These are phyloP conservation scores for Polydrusus pterygomalis DNA, from an alignment of 2,888 invertebrate species.

Conservation along the genomic window DNA sequence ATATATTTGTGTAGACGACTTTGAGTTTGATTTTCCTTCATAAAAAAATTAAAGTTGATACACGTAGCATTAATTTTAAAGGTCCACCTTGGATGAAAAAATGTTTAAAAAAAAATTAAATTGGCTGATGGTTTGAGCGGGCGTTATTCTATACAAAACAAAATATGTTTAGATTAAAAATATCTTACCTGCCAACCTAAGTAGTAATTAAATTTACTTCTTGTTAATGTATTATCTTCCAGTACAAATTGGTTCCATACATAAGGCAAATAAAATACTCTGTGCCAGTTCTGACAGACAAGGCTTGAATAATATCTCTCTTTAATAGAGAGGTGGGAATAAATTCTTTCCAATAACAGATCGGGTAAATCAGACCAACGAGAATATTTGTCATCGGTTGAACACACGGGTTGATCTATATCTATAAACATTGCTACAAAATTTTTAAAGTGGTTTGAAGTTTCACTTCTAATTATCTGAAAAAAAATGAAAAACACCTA, in stretches of 20 bases:
- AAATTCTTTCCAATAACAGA: slow-evolving; percentile 83
- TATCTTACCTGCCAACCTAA: slow-evolving; percentile 82
- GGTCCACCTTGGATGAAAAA: too few relatives aligned
- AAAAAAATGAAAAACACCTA: slow-evolving; percentile 46
- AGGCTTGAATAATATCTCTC: slow-evolving; percentile 85
- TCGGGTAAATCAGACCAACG: slow-evolving; percentile 83
- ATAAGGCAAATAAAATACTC: slow-evolving; percentile 81
- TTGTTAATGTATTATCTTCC: slow-evolving; percentile 82
- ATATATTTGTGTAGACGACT: too few relatives aligned
- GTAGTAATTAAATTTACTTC: slow-evolving; percentile 86
- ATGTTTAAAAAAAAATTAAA: too few relatives aligned
- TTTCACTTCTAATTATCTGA: neutral
- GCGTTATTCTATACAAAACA: too few relatives aligned
- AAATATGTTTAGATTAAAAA: neutral
- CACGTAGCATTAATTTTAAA: too few relatives aligned
- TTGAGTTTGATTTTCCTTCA: too few relatives aligned
- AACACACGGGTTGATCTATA: slow-evolving; percentile 67
- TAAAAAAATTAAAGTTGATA: too few relatives aligned
- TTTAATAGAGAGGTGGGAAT: slow-evolving; percentile 79
- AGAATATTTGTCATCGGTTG: slow-evolving; percentile 71
- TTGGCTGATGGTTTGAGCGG: too few relatives aligned
- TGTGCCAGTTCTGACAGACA: slow-evolving; percentile 80
- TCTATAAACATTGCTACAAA: slow-evolving; percentile 67
- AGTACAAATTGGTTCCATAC: slow-evolving; percentile 86
- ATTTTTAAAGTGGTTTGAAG: slow-evolving; percentile 8